Evolutionary conservation across 2,888 invertebrate genomes (phyloP), one percentile per base, ranked within the genome.

Genomic region (Diaperis boleti): DNA sequence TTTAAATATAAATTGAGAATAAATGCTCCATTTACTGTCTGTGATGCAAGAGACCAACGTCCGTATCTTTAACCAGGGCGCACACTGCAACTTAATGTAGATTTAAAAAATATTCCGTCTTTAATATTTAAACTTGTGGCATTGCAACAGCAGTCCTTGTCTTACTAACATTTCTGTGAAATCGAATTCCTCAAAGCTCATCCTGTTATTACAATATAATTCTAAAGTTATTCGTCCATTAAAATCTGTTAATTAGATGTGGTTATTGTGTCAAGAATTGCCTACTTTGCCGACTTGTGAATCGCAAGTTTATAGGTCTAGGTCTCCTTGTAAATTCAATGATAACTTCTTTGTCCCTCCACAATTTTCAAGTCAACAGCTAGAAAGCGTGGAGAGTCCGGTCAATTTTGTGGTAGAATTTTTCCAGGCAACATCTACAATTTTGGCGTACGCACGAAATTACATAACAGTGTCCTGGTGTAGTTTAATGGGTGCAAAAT

Each of bases 311-410:
- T 70, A 68, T 73, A 64, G 74, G 74, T 74, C 74, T 74, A 75
- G 74, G 74, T 70, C 70, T 69, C 59, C 72, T 50, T 62, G 62
- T 59, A 62, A 59, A 54, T 54, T 75, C 76, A 76, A 76, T 76
- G 76, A 74, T 69, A 76, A 76, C 76, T 67, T 75, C 74, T 76
- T 72, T 69, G 42, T 74, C 73, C 73, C 74, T 72, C 60, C 64
- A 64, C 64, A 55, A 42, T 14, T 17, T 17, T 55, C 35, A 41
- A 15, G 39, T 37, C 35, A 62, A 44, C 41, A 18, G 45, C 37
- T 67, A 62, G 54, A 68, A 59, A 62, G 61, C 56, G 57, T 50
- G 11, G 52, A 62, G 13, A 52, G 50, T 50, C 41, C 52, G 37
- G 45, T 62, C 59, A 62, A 62, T 62, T 64, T 64, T 22, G 47